Evolutionary conservation across 2,888 invertebrate genomes (phyloP), one percentile per base, ranked within the genome.

Genomic region (Acrobasis repandana): DNA sequence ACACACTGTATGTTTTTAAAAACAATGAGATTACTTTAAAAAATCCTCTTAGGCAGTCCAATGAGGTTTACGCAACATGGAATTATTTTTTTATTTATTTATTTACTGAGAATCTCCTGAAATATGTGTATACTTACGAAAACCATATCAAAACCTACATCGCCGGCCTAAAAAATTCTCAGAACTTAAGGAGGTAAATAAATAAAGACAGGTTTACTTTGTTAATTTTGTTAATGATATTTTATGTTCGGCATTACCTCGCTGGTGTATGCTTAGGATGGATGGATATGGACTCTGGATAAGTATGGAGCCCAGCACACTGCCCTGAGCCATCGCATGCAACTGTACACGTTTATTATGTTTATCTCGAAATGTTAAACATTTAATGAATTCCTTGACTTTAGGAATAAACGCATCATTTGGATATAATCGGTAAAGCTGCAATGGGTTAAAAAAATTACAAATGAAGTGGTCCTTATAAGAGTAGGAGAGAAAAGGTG

Each of bases 201-300:
- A 50, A 16, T 28, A 14, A 28, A 50, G 1, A 8, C 28, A 11
- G 1, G 50, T 50, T 50, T 50, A 28, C 28, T 28, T 52, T 16
- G 52, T n/a, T 52, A 52, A 52, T 51, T 33, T 28, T n/a, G 14
- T 14, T 52, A 52, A 52, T 36, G 52, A 36, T 52, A 52, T 52
- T 52, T 52, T 52, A 51, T 51, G 51, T 51, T 51, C 33, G 34
- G 34, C 28, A 28, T 28, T 51, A 34, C n/a, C 51, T 16, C 15
- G 11, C 16, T 36, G 36, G 36, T 52, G 52, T 51, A 14, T 52
- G 36, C n/a, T 54, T 54, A 54, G 54, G 54, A 54, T 43, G 54
- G 54, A 54, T 43, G 54, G 28, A 20, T 20, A 20, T 20, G 4
- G 18, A n/a, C 54, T 18, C 43, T 20, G 38, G 16, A 15, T 54